Evolutionary conservation across 2,797 vertebrate genomes (phyloP).

Genomic region (Chelonia mydas): DNA sequence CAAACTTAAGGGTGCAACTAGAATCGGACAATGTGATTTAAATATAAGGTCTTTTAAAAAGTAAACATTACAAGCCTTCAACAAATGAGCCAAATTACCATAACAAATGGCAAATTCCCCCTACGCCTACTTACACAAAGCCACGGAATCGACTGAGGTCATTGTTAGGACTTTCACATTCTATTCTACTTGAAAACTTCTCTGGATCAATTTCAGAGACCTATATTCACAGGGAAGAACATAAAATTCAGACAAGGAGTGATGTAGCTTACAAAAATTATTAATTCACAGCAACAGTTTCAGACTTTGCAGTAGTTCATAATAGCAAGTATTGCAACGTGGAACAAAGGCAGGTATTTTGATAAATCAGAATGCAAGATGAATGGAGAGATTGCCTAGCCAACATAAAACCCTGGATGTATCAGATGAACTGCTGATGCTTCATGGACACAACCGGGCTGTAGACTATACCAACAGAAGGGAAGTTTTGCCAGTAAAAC

Average conservation of each 20-base stretch:
- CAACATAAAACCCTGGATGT: background rate
- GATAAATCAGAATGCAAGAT: background rate
- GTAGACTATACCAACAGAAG: background rate
- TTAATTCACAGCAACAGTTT: background rate
- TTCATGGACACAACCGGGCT: background rate
- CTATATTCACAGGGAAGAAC: constrained; percentile 74
- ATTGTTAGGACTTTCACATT: constrained; percentile 94
- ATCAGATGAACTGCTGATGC: background rate
- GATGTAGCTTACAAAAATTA: background rate
- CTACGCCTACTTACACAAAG: constrained; percentile 89
- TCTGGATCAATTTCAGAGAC: constrained; percentile 88
- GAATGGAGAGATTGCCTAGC: background rate
- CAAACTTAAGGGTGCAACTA: background rate
- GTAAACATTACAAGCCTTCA: background rate
- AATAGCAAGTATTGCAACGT: background rate
- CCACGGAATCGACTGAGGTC: constrained; percentile 91
- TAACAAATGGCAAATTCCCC: background rate
- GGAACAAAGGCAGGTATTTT: background rate
- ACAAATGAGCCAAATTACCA: background rate
- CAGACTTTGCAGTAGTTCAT: background rate
- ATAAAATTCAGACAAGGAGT: constrained; percentile 25
- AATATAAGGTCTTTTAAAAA: background rate
- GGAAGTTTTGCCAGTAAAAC: background rate
- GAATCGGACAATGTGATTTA: background rate
- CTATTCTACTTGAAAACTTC: constrained; percentile 88